Conservation (phyloP, 2,888 invertebrate species). For the Euphydryas editha region DNA sequence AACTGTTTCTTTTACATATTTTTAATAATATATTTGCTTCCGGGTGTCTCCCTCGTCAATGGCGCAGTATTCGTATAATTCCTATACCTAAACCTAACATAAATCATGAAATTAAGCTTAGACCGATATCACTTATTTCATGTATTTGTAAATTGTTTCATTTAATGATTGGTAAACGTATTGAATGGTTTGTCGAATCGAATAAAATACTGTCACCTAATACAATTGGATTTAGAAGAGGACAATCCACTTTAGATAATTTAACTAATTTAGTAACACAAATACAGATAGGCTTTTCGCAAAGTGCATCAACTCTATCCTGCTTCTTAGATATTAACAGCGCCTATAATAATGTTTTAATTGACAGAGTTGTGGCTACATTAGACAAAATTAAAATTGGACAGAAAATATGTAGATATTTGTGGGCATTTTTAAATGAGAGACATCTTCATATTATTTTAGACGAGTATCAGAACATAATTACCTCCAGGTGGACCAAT, state of each 20-base stretch:
- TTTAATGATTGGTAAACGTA: background rate
- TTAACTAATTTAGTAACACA: no score
- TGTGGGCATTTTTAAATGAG: no score
- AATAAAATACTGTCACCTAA: background rate
- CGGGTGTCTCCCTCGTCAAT: background rate
- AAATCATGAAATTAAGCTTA: background rate
- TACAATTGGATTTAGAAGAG: background rate
- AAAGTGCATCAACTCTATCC: no score
- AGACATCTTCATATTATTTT: no score
- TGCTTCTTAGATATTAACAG: no score
- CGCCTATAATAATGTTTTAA: no score
- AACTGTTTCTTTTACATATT: background rate
- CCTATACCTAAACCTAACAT: background rate
- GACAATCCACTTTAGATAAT: background rate
- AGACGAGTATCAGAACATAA: no score
- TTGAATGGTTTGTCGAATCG: background rate
- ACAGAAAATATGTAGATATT: no score
- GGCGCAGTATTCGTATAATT: background rate
- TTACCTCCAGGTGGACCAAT: no score
- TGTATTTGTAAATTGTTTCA: background rate
- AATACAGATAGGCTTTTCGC: no score
- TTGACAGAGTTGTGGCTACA: no score
- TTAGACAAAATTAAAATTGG: no score
- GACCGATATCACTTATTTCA: conserved; percentile 13
- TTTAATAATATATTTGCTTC: background rate